Base-by-base conservation (phyloP, 2,113 vertebrate genomes). In the Thamnophis sirtalis region DNA sequence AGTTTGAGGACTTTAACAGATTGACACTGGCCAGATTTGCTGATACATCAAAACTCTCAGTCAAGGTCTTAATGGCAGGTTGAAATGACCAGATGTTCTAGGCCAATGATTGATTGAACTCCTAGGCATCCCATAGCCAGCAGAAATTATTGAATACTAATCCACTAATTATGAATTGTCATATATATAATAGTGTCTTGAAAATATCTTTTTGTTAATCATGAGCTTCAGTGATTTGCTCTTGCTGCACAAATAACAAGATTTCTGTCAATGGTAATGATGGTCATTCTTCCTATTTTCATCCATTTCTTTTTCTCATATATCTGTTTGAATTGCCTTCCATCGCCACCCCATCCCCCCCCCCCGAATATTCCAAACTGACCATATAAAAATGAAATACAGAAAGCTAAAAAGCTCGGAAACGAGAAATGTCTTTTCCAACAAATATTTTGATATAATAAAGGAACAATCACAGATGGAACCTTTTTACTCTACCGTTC, bases 381-480 rank as follows among this genome's bases (percentile, higher is more conserved):
- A 54, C 38, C 55, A 51, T 89, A 13, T 88, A 60, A 51, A 90
- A 91, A 89, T 5, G 88, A 53, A 6, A 43, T 58, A 89, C 58
- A 91, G 49, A 5, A 92, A 85, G 89, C 84, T 91, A 89, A 84
- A 88, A 10, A 19, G 54, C 91, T 91, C 86, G 85, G 92, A 95
- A 93, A 92, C 60, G 92, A 88, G 54, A 94, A 51, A 17, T 9
- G 0, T 84, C 9, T 2, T 87, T 87, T 87, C 88, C 19, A 92
- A 93, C 89, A 87, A 54, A 93, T 93, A 51, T 56, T 80, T 15
- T 88, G 38, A 38, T 60, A 80, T 89, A 26, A 87, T 86, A 95
- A 89, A 92, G 3, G 8, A 90, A 86, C 56, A 17, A 38, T 94
- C 89, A 95, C 94, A 95, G 84, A 95, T 94, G 91, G 90, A 49